Base-by-base conservation (phyloP, 2,113 vertebrate species). In the Thermophis baileyi region DNA sequence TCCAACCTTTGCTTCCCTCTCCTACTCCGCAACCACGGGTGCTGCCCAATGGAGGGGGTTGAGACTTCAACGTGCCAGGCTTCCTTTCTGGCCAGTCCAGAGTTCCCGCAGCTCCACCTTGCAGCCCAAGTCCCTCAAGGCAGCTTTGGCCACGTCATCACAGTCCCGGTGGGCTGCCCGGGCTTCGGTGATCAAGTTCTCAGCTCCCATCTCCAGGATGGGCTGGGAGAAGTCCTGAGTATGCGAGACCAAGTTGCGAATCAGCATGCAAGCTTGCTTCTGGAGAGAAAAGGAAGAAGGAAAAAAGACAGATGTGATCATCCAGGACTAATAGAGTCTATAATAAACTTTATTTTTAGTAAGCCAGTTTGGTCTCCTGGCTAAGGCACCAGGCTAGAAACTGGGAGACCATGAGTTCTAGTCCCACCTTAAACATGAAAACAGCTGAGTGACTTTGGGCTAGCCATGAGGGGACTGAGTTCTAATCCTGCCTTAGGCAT, bases 211-310 rank as follows among this genome's bases (percentile, higher is more conserved):
- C 10, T 99, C 99, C 95, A 99, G 94, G 94, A 99, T 98, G 57
- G 97, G 95, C 95, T 97, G 98, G 27, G 96, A 98, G 53, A 98
- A 98, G 90, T 97, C 97, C 1, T 89, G 96, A 92, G 97, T 98
- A 11, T 98, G 98, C 6, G 98, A 93, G 16, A 99, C 99, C 93
- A 99, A 97, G 97, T 99, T 99, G 55, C 99, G 97, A 96, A 99
- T 97, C 95, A 99, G 95, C 98, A 99, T 99, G 95, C 99, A 99
- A 1, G 98, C 98, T 95, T 99, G 98, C 95, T 98, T 99, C 99
- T 99, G 97, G 49, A 53, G 46, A 94, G 60, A 89, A 18, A 94
- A 60, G 90, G 22, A 81, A 20, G 18, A 1, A 35, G 54, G 0
- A 25, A 4, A 22, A 22, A 47, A 86, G 35, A 30, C 3, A n/a